phyloP scores from a whole-genome alignment of 2,113 vertebrate species.

The Thamnophis sirtalis region DNA sequence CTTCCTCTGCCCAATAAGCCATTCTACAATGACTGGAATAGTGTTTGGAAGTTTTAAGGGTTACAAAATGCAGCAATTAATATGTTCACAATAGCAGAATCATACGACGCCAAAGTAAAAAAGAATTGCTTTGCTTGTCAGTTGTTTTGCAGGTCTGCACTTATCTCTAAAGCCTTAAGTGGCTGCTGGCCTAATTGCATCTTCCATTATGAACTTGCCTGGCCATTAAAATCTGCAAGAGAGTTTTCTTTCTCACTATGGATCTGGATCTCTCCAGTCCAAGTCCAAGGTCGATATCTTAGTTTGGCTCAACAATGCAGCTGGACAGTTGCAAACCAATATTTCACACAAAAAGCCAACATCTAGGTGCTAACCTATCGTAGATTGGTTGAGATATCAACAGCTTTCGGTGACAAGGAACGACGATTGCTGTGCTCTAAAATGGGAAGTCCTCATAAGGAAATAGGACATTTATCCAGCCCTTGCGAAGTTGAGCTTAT shows the following conservation, averaged over 20 bases:
- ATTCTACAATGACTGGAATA: not conserved
- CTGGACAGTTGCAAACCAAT: not conserved
- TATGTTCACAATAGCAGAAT: not conserved
- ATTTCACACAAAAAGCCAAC: not conserved
- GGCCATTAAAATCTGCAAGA: not conserved
- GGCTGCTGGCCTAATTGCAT: not conserved
- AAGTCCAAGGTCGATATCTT: not conserved
- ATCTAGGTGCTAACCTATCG: not conserved
- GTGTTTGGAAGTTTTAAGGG: not conserved
- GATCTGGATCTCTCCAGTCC: not conserved
- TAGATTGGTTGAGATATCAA: not conserved
- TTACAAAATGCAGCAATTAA: not conserved
- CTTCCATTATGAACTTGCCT: not conserved
- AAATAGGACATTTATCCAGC: not conserved
- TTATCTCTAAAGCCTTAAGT: not conserved
- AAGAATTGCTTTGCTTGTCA: not conserved
- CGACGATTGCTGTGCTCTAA: not conserved
- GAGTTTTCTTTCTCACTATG: not conserved
- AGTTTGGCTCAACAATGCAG: not conserved
- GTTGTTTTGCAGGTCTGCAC: not conserved
- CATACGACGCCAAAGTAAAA: not conserved
- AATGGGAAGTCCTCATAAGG: not conserved
- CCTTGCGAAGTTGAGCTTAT: not conserved
- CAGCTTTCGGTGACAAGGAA: not conserved
- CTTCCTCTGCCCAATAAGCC: not conserved